Evolutionary conservation across 2,888 invertebrate species (phyloP).

Genomic region (Agrotis segetum): DNA sequence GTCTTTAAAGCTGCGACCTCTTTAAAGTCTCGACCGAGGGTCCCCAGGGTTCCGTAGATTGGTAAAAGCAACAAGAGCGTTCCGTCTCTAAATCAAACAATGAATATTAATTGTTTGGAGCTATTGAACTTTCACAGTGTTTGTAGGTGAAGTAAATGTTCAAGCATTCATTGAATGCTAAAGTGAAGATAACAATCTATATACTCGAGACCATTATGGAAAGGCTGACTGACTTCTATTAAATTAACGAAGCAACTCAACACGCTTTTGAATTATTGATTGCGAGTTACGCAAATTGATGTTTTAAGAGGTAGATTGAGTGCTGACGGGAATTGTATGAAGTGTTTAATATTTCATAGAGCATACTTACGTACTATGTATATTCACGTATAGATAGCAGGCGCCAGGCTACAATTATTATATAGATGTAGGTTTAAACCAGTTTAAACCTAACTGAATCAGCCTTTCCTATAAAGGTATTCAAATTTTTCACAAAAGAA

Average conservation of each 20-base stretch:
- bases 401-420: too few relatives aligned
- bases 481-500: too few relatives aligned
- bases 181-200: slow-evolving; percentile 73
- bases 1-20: slow-evolving; percentile 14
- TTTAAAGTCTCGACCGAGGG: slow-evolving; percentile 21
- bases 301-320: slow-evolving; percentile 28
- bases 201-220: slow-evolving; percentile 53
- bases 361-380: too few relatives aligned
- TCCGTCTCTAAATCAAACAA: slow-evolving; percentile 66
- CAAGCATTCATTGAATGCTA: slow-evolving; percentile 74
- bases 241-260: slow-evolving; percentile 58
- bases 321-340: slow-evolving; percentile 14
- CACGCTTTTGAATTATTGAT: slow-evolving; percentile 62
- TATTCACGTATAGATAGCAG: too few relatives aligned
- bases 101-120: slow-evolving; percentile 72
- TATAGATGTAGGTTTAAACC: too few relatives aligned
- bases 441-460: too few relatives aligned
- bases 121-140: slow-evolving; percentile 71
- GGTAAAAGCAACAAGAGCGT: slow-evolving; percentile 65
- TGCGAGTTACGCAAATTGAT: slow-evolving; percentile 38
- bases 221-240: slow-evolving; percentile 60
- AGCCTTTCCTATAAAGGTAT: too few relatives aligned
- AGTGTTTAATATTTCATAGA: slow-evolving; percentile 9
- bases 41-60: slow-evolving; percentile 58
- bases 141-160: slow-evolving; percentile 64